Percentiles rank a stretch among this genome's conserved stretches.
These are phyloP conservation scores for Phasia obesa DNA, from an alignment of 2,888 invertebrate genomes.

Conservation along the genomic window DNA sequence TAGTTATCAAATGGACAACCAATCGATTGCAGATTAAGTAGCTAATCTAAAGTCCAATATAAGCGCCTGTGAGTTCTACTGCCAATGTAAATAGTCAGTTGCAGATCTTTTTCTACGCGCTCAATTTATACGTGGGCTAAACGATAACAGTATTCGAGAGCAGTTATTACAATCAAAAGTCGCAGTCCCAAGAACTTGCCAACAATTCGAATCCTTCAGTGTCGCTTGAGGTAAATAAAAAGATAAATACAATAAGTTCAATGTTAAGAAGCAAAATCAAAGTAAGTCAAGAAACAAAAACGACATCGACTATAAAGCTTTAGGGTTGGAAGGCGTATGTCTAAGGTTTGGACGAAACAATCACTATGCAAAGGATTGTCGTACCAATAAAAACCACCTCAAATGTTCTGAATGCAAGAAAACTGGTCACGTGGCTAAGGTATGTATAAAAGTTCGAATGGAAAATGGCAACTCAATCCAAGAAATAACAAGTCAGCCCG, in stretches of 20 bases:
- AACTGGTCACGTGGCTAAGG: conserved; percentile 42
- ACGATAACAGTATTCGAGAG: too few relatives aligned
- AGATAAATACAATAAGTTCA: neutral
- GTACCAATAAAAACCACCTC: conserved; percentile 30
- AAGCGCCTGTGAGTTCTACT: conserved; percentile 50
- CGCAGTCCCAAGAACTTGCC: conserved; percentile 22
- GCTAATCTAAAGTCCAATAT: conserved; percentile 28
- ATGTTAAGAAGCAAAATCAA: neutral
- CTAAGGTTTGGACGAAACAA: neutral
- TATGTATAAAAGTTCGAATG: conserved; percentile 38
- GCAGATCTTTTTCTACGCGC: conserved; percentile 54
- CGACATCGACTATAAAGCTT: neutral
- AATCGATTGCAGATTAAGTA: conserved; percentile 37
- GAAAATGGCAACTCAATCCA: conserved; percentile 12
- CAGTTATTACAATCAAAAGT: conserved; percentile 37
- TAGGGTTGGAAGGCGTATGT: neutral
- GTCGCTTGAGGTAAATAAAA: conserved; percentile 5
- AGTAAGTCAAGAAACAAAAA: conserved; percentile 23
- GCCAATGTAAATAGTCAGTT: conserved; percentile 48
- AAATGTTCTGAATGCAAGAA: conserved; percentile 43
- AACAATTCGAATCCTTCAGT: conserved; percentile 12
- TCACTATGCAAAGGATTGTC: neutral
- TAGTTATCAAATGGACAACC: conserved; percentile 14
- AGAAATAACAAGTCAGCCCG: conserved; percentile 5
- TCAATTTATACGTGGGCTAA: too few relatives aligned